These are phyloP conservation scores for Crypturellus tataupa DNA, from an alignment of 2,797 vertebrate genomes.

Conservation along the genomic window DNA sequence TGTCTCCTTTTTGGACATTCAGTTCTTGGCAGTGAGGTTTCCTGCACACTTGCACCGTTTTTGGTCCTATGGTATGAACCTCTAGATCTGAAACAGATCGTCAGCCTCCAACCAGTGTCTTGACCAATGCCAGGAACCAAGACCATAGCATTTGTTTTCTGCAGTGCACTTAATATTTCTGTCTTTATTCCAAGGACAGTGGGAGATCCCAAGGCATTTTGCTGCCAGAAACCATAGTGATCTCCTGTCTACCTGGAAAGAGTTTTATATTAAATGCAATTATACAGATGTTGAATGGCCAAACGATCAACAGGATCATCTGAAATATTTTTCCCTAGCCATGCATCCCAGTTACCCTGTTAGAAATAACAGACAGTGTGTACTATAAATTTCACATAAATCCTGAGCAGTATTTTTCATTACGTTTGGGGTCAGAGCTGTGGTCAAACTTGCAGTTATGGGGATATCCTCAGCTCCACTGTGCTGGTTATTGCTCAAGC, in stretches of 20 bases:
- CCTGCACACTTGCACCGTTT: background rate
- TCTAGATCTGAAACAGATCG: background rate
- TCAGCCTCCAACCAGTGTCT: background rate
- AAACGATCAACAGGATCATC: slow-evolving; percentile 6
- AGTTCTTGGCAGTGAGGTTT: too few relatives aligned
- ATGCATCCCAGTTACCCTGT: background rate
- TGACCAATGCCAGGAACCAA: background rate
- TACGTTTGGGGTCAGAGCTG: background rate
- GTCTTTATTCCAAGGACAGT: slow-evolving; percentile 44
- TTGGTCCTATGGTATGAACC: background rate
- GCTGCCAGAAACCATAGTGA: slow-evolving; percentile 67
- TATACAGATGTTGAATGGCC: slow-evolving; percentile 33
- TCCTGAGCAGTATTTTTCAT: background rate
- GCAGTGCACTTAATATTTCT: slow-evolving; percentile 42
- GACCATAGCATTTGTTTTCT: slow-evolving; percentile 48
- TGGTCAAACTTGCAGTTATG: background rate
- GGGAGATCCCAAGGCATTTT: slow-evolving; percentile 36
- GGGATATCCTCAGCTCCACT: background rate
- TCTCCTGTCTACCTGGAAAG: slow-evolving; percentile 47
- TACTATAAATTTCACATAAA: background rate
- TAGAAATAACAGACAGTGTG: background rate
- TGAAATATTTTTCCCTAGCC: slow-evolving; percentile 18
- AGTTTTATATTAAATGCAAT: slow-evolving; percentile 45
- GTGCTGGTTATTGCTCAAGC: background rate
- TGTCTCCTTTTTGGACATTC: too few relatives aligned